Conservation (phyloP, 1,140 invertebrate genomes). For the Halotydeus destructor region DNA sequence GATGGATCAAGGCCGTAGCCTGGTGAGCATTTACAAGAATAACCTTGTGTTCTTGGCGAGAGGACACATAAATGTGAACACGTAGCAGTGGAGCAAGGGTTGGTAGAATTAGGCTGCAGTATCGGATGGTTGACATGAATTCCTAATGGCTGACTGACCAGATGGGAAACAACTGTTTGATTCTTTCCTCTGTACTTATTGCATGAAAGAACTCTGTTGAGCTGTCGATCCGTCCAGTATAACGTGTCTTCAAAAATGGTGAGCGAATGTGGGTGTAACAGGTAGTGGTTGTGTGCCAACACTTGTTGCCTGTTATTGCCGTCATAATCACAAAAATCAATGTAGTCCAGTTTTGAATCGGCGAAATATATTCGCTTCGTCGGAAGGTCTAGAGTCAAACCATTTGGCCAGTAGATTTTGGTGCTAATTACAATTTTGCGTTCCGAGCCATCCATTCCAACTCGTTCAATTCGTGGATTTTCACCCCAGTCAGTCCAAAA, state of each 20-base stretch:
- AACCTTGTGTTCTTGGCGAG: slow-evolving; percentile 41
- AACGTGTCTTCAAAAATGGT: slow-evolving; percentile 65
- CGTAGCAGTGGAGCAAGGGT: slow-evolving; percentile 52
- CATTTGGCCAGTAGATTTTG: slow-evolving; percentile 97
- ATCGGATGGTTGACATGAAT: slow-evolving; percentile 84
- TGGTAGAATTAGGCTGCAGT: slow-evolving; percentile 52
- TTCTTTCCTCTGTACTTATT: slow-evolving; percentile 76
- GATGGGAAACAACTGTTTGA: slow-evolving; percentile 75
- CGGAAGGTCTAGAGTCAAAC: slow-evolving; percentile 77
- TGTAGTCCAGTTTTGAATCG: slow-evolving; percentile 91
- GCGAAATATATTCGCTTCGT: slow-evolving; percentile 88
- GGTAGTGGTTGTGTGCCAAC: slow-evolving; percentile 36
- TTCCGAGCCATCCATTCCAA: slow-evolving; percentile 82
- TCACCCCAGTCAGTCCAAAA: slow-evolving; percentile 99
- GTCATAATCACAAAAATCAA: slow-evolving; percentile 94
- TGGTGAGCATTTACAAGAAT: slow-evolving; percentile 71
- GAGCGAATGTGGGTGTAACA: slow-evolving; percentile 83
- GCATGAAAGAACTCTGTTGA: slow-evolving; percentile 58
- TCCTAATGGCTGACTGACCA: slow-evolving; percentile 78
- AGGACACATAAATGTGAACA: slow-evolving; percentile 84
- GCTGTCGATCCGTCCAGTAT: slow-evolving; percentile 88
- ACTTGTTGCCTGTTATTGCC: slow-evolving; percentile 63
- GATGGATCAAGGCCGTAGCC: slow-evolving; percentile 42
- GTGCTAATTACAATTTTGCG: slow-evolving; percentile 69
- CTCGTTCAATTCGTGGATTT: slow-evolving; percentile 80